Base-by-base conservation (phyloP, 2,888 invertebrate genomes). In the Drosophila nr. perissopoda region DNA sequence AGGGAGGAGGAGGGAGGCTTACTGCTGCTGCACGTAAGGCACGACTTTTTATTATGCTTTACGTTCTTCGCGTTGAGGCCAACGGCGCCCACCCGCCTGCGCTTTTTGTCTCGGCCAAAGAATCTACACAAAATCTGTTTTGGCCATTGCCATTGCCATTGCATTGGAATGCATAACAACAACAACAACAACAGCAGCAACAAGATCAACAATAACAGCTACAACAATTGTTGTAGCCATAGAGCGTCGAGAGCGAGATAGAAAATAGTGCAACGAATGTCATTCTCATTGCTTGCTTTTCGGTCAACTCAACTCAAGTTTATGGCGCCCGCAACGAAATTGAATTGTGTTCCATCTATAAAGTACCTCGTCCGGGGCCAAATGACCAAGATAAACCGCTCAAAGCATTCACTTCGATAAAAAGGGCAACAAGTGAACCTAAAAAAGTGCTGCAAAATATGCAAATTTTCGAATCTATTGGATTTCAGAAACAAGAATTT, bases 21-120 rank as follows among this genome's bases (percentile, higher is more conserved):
- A 34, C 40, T 57, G 73, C 82, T 70, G 87, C 89, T 87, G 86
- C 86, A 87, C 87, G 89, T 87, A 82, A 87, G 85, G 86, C 86
- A 87, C 86, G 86, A 89, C 82, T 87, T 87, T 88, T 85, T 85
- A 85, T 85, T 86, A 85, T 85, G 87, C 84, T 85, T 88, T 86
- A 88, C 85, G 89, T 79, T 87, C 75, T 67, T 79, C 83, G 88
- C 74, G 77, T 68, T 79, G 70, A 69, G 79, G 87, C 86, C 88
- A 86, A 79, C 81, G 85, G 85, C 88, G 84, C 87, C 85, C 85
- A 85, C 89, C 85, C 85, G 85, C 85, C 88, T 88, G 88, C 87
- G 87, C 79, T 80, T 81, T 88, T 83, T 81, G 78, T 83, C 64
- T 76, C 64, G 76, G 62, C 73, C 73, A 76, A 71, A 70, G 83